These are phyloP conservation scores for Ptychadena robeensis DNA, from an alignment of 2,797 vertebrate species.

Conservation along the genomic window DNA sequence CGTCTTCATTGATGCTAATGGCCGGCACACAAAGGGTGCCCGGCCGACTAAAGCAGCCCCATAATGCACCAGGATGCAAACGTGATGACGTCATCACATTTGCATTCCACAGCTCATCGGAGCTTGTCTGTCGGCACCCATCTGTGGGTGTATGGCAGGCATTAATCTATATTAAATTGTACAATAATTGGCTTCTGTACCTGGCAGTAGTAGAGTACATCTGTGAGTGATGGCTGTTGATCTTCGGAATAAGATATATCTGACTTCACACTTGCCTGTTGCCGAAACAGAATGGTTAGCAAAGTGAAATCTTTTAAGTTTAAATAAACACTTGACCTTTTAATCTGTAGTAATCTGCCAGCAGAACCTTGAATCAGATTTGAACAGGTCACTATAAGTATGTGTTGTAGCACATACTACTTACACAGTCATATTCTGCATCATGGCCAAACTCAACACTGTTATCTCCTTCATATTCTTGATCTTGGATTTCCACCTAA, in stretches of 20 bases:
- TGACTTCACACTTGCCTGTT: slow-evolving; percentile 62
- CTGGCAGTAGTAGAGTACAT: slow-evolving; percentile 73
- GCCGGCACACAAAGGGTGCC: too few species aligned
- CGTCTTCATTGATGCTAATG: too few species aligned
- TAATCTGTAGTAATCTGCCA: neutral
- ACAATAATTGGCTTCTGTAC: slow-evolving; percentile 63
- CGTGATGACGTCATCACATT: too few species aligned
- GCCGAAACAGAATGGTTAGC: slow-evolving; percentile 13
- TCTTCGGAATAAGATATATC: slow-evolving; percentile 63
- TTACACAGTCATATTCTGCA: slow-evolving; percentile 71
- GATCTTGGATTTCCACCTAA: slow-evolving; percentile 64
- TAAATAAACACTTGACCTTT: neutral
- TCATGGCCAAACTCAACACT: slow-evolving; percentile 69
- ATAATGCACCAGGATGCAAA: too few species aligned
- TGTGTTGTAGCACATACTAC: slow-evolving; percentile 33
- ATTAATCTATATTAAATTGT: too few species aligned
- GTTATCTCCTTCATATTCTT: slow-evolving; percentile 65
- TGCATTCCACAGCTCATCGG: too few species aligned
- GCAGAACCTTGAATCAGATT: neutral
- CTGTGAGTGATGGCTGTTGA: slow-evolving; percentile 62
- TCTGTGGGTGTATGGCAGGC: too few species aligned
- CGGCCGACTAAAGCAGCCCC: too few species aligned
- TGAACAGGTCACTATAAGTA: neutral
- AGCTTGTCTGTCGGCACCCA: too few species aligned
- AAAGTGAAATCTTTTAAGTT: neutral